phyloP scores from a whole-genome alignment of 1,140 invertebrate species.

The Bombus sylvicola region DNA sequence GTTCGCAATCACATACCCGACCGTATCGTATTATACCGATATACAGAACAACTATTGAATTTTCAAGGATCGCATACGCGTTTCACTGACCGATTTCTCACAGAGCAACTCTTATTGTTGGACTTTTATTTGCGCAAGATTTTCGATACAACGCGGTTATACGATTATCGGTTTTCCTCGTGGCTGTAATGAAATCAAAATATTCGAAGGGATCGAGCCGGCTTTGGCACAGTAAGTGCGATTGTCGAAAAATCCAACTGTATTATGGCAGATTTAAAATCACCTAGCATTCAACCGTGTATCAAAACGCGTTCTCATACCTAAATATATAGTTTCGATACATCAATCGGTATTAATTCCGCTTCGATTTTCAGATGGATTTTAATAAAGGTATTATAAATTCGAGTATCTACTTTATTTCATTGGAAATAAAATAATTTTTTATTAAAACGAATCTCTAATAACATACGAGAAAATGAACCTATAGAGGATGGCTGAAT shows the following conservation, averaged over 20 bases:
- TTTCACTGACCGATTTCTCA: background rate
- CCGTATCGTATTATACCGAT: background rate
- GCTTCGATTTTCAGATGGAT: slow-evolving; percentile 1
- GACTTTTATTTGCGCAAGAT: background rate
- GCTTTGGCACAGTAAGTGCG: background rate
- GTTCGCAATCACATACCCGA: background rate
- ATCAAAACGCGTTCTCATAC: background rate
- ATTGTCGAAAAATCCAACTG: background rate
- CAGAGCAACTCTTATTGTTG: background rate
- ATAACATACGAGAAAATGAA: background rate
- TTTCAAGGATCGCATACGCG: background rate
- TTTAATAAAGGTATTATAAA: slow-evolving; percentile 3
- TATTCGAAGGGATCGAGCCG: background rate
- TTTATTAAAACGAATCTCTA: background rate
- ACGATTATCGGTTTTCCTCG: slow-evolving; percentile 11
- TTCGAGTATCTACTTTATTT: background rate
- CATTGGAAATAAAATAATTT: background rate
- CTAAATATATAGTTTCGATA: background rate
- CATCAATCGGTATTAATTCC: background rate
- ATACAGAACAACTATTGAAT: background rate
- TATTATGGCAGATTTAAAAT: slow-evolving; percentile 20
- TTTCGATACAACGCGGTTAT: too few relatives aligned
- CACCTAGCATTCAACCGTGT: background rate
- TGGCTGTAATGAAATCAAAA: slow-evolving; percentile 32
- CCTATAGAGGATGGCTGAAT: background rate